Evolutionary conservation across 1,140 invertebrate genomes (phyloP).

Genomic region (Drosophila ananassae): DNA sequence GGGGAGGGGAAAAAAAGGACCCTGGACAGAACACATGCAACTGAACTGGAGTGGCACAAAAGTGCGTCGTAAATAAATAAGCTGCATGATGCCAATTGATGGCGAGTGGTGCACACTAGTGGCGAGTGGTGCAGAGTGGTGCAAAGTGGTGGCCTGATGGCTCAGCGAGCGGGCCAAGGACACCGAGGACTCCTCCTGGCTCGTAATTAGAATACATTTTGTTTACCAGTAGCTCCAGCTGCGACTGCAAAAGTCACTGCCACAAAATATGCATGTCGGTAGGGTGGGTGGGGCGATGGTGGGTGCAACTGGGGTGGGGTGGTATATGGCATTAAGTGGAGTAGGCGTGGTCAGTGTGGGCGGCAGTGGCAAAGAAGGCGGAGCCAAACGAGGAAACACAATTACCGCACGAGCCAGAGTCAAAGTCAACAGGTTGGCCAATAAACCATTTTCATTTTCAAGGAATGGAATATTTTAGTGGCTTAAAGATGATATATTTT

Average conservation of each 20-base stretch:
- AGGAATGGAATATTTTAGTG: not conserved
- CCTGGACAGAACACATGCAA: conserved; percentile 18
- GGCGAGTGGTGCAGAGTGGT: conserved; percentile 3
- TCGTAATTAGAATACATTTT: conserved; percentile 53
- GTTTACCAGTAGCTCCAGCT: conserved; percentile 38
- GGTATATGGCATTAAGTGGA: too few species aligned
- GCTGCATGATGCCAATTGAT: conserved; percentile 54
- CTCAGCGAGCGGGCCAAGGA: conserved; percentile 25
- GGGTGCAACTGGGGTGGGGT: not conserved
- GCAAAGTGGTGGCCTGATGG: conserved; percentile 2
- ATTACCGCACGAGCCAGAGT: not conserved
- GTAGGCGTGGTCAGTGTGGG: not conserved
- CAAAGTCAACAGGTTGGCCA: conserved; percentile 19
- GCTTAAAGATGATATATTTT: not conserved
- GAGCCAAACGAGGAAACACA: not conserved
- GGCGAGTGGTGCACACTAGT: conserved; percentile 26
- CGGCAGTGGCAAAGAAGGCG: not conserved
- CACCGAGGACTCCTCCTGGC: conserved; percentile 11
- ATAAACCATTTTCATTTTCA: not conserved
- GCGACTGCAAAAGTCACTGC: conserved; percentile 3
- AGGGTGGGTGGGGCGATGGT: not conserved
- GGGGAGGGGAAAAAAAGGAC: not conserved
- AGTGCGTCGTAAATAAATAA: conserved; percentile 57
- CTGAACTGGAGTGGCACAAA: conserved; percentile 25
- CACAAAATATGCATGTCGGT: conserved; percentile 12